Base-by-base conservation (phyloP, 2,113 vertebrate genomes). In the Dicrurus megarhynchus region DNA sequence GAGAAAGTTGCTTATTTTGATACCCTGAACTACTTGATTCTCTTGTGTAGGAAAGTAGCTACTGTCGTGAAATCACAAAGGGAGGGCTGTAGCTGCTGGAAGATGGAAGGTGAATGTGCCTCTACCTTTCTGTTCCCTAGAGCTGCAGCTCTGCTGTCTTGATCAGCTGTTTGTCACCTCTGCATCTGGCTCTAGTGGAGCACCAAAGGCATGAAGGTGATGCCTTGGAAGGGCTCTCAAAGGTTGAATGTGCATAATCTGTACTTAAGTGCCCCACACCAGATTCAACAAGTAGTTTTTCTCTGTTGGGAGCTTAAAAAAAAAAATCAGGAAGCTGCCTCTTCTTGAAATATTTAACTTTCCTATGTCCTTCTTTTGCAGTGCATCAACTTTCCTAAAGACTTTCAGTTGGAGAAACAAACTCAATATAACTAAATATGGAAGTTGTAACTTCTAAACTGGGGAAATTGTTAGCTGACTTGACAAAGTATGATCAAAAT, bases 1-100 rank as follows among this genome's bases (percentile, higher is more conserved):
- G 60, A 76, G 28, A 44, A 74, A 82, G 30, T 56, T 85, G 46
- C 50, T 53, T 61, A 3, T 4, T 80, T 73, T 77, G 41, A 33
- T 81, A 53, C n/a, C 0, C 35, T 57, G 28, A 68, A 23, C 17
- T 23, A 7, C 10, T 39, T 47, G 10, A 27, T 67, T 55, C 7
- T 44, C 16, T 50, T 24, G 9, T 18, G 7, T 24, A 28, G 32
- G 26, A 61, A 11, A 17, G 35, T 73, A 41, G 10, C 24, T 64
- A 4, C 11, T 3, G 63, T 53, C 0, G 0, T 32, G 23, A 69
- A 57, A 9, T 57, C 63, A 67, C 7, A 20, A 52, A 24, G 21
- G 11, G 26, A n/a, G 33, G 11, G 14, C 16, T 63, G 49, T 16
- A 84, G 59, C 35, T n/a, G 4, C 39, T 61, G 59, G 28, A 71